Evolutionary conservation across 2,113 vertebrate genomes (phyloP), one percentile per base, ranked within the genome.

Genomic region (Acanthochromis polyacanthus): DNA sequence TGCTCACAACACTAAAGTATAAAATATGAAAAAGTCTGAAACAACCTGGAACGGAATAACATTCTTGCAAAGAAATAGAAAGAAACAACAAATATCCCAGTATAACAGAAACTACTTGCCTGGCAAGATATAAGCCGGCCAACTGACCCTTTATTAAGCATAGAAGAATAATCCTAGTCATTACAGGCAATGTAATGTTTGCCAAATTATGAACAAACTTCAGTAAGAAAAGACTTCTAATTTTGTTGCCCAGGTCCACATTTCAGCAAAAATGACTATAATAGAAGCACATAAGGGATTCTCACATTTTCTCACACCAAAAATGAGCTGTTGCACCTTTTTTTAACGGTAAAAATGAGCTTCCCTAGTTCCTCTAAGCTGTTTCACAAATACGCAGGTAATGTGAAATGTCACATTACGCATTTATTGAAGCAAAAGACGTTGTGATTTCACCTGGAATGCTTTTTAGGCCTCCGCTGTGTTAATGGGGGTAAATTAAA

Each of bases 391-490:
- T 48, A 65, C 25, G 45, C 71, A 71, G 69, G 28, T 30, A 30
- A 30, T 30, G 22, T 67, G 73, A 85, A 74, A 76, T 59, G 55
- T 81, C 81, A 78, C 36, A 78, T 87, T 63, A 57, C 36, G 80
- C 72, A 83, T 82, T 81, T 40, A 83, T 57, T 65, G 64, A 60
- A 60, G 68, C 52, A 81, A 74, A 81, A 66, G 20, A 62, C 12
- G 23, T 17, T 64, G 38, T 22, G 50, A 63, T 76, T 56, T 70
- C 55, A 81, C 73, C 79, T 70, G 57, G 19, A 28, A 14, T 68
- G 22, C 36, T 50, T 60, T 74, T 55, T 56, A 30, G 17, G 10
- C 56, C 48, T 45, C 9, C 3, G 11, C n/a, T 72, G 71, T 76
- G n/a, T 56, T 67, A 69, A 23, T 53, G 48, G 43, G 25, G 50